Evolutionary conservation across 2,888 invertebrate genomes (phyloP).

Genomic region (Acronicta alni): DNA sequence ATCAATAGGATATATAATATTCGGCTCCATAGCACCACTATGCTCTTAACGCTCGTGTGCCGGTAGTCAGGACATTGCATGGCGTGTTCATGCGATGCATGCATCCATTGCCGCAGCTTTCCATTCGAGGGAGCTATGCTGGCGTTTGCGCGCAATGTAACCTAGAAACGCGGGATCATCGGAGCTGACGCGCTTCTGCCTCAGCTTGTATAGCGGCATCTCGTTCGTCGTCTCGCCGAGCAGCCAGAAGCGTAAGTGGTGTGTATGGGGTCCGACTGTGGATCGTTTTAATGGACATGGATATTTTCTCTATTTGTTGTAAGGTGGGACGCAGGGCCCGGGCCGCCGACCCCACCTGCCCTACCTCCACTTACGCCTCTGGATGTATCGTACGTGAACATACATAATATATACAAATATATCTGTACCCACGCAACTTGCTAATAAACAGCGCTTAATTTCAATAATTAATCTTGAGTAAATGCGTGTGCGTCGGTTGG

Average conservation of each 20-base stretch:
- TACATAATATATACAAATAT: slow-evolving; percentile 64
- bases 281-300: slow-evolving; percentile 81
- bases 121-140: slow-evolving; percentile 43
- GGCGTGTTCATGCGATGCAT: slow-evolving; percentile 59
- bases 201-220: slow-evolving; percentile 29
- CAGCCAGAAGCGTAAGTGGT: slow-evolving; percentile 88
- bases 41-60: slow-evolving; percentile 82
- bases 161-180: slow-evolving; percentile 41
- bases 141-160: slow-evolving; percentile 45
- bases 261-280: slow-evolving; percentile 81
- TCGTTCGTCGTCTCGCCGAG: slow-evolving; percentile 65
- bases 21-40: slow-evolving; percentile 88
- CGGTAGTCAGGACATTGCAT: slow-evolving; percentile 73
- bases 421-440: slow-evolving; percentile 60
- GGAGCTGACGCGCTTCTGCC: slow-evolving; percentile 29
- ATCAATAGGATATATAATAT: slow-evolving; percentile 65
- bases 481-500: slow-evolving; percentile 33
- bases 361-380: slow-evolving; percentile 90
- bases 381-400: slow-evolving; percentile 89
- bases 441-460: slow-evolving; percentile 71
- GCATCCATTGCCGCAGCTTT: slow-evolving; percentile 55
- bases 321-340: slow-evolving; percentile 89
- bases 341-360: slow-evolving; percentile 89
- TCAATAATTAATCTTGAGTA: slow-evolving; percentile 26
- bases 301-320: slow-evolving; percentile 87